Conservation (phyloP, 2,888 invertebrate genomes). For the Pandemis heparana region DNA sequence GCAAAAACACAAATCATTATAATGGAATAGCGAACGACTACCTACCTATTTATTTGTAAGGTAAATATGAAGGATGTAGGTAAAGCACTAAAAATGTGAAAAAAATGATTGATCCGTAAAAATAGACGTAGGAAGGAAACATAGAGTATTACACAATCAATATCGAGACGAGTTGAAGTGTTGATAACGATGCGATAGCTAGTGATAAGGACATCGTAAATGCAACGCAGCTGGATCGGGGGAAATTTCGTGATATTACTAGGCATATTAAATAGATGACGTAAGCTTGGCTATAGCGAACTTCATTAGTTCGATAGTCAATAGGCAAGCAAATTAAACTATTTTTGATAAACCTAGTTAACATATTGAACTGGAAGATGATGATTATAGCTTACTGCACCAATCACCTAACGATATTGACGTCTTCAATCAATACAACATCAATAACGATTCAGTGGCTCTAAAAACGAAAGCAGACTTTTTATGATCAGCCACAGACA, state of each 20-base stretch:
- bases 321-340: constrained; percentile 21
- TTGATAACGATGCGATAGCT: constrained; percentile 51
- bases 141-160: constrained; percentile 52
- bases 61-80: neutral
- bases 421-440: constrained; percentile 22
- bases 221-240: constrained; percentile 6
- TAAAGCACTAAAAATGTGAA: neutral
- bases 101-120: neutral
- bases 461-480: constrained; percentile 40
- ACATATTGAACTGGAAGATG: neutral
- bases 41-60: neutral
- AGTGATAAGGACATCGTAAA: constrained; percentile 38
- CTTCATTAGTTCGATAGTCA: neutral
- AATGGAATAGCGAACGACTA: neutral
- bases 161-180: constrained; percentile 54
- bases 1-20: neutral
- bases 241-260: neutral
- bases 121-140: constrained; percentile 42
- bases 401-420: constrained; percentile 31
- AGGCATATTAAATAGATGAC: neutral
- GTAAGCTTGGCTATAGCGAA: neutral
- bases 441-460: constrained; percentile 35
- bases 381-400: constrained; percentile 14
- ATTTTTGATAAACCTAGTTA: constrained; percentile 4
- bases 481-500: constrained; percentile 24